Evolutionary conservation across 2,113 vertebrate genomes (phyloP).

Genomic region (Bettongia penicillata): DNA sequence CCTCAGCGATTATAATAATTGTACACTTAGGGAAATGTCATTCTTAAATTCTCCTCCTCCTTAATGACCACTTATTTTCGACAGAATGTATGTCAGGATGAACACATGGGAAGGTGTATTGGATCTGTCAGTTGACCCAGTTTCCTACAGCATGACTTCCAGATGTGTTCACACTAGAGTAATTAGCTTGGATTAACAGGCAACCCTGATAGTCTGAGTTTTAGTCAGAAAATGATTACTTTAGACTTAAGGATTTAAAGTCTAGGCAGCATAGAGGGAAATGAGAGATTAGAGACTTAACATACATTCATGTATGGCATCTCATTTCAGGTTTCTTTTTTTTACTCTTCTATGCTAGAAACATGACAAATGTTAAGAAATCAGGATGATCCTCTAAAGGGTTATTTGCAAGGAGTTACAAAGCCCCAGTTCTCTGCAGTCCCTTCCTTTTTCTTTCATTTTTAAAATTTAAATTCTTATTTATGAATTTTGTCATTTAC

Average conservation of each 20-base stretch:
- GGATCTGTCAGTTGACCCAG: conserved; percentile 21
- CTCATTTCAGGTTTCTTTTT: neutral
- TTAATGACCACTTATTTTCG: conserved; percentile 54
- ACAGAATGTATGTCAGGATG: conserved; percentile 44
- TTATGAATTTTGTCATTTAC: neutral
- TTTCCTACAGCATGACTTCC: conserved; percentile 46
- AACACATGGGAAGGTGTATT: conserved; percentile 26
- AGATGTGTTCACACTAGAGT: neutral
- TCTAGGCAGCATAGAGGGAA: neutral
- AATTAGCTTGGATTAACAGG: neutral
- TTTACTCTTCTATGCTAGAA: neutral
- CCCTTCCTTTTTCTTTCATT: neutral
- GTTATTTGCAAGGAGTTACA: neutral
- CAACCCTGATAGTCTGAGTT: neutral
- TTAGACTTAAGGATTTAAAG: neutral
- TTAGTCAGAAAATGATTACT: neutral
- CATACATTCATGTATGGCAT: neutral
- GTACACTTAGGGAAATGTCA: conserved; percentile 63
- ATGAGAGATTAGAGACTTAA: neutral
- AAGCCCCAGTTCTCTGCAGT: neutral
- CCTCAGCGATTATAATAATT: conserved; percentile 59
- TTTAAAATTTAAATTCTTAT: neutral
- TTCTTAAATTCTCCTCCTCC: conserved; percentile 25
- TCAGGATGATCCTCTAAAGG: neutral
- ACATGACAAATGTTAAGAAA: neutral